Evolutionary conservation across 2,888 invertebrate genomes (phyloP).

Genomic region (Papilio elwesi): DNA sequence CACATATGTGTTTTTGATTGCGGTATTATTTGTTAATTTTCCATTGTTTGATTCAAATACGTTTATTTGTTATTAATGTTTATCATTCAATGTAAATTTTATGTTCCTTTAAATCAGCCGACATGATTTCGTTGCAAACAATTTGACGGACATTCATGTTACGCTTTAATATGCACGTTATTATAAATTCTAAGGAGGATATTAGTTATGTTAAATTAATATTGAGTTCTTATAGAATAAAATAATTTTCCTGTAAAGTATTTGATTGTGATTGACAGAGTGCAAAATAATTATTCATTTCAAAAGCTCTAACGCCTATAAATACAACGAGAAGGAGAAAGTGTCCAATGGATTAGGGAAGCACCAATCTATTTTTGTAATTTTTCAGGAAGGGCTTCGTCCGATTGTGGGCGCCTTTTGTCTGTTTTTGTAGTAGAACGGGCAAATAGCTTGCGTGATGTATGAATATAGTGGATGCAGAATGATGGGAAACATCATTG

Average conservation of each 20-base stretch:
- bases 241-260: neutral
- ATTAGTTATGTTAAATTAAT: neutral
- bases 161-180: neutral
- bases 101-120: neutral
- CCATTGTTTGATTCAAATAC: constrained; percentile 16
- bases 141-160: neutral
- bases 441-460: too few species aligned
- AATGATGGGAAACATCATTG: too few species aligned
- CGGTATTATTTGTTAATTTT: constrained; percentile 32
- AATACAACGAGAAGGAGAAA: too few species aligned
- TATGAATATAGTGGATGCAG: too few species aligned
- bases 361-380: too few species aligned
- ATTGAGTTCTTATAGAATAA: neutral
- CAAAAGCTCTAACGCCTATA: too few species aligned
- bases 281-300: neutral
- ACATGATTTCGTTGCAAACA: constrained; percentile 5
- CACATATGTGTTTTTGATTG: neutral
- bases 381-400: too few species aligned
- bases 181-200: neutral
- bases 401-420: too few species aligned
- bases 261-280: too few species aligned
- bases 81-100: constrained; percentile 30
- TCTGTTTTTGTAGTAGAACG: too few species aligned
- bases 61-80: constrained; percentile 27
- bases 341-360: too few species aligned